Base-by-base conservation (phyloP, 2,113 vertebrate genomes). In the Laticauda colubrina region DNA sequence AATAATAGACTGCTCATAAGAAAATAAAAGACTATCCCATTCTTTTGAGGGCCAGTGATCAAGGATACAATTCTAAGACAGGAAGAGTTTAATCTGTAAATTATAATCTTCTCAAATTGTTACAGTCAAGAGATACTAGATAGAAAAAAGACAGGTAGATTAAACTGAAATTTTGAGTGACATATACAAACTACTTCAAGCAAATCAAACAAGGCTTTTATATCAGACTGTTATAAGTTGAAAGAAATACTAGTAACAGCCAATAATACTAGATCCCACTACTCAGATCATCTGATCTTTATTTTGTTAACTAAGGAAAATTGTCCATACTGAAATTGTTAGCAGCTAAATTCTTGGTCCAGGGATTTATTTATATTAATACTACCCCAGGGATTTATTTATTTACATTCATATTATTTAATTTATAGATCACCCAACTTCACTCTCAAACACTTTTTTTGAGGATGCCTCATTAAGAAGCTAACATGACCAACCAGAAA, bases 21-120 rank as follows among this genome's bases (percentile, higher is more conserved):
- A 57, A 0, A 23, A 48, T 51, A 59, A 51, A 56, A 92, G n/a
- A 94, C 8, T 87, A 7, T 23, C 8, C n/a, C 24, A 59, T 89
- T 59, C 56, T 53, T 86, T 48, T 81, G 23, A 54, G n/a, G 48
- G 61, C 54, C 88, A 61, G 2, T 0, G 1, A 29, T 92, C 8
- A 54, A 89, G 34, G 91, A n/a, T 2, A 89, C 90, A 91, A 88
- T 53, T 39, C 95, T 87, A 55, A 88, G 86, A 91, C 51, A 87
- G 64, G 89, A 94, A 87, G 39, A 0, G 0, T 90, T 91, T 94
- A 96, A 96, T 95, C 85, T 64, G 89, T 94, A 95, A 94, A 94
- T 94, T 92, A 91, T 89, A 92, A 94, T 85, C 2, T 5, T 95
- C 75, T 89, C 93, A 59, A 93, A 89, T 96, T 75, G 93, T 95